phyloP scores from a whole-genome alignment of 2,797 vertebrate species.

The Gastrophryne carolinensis region DNA sequence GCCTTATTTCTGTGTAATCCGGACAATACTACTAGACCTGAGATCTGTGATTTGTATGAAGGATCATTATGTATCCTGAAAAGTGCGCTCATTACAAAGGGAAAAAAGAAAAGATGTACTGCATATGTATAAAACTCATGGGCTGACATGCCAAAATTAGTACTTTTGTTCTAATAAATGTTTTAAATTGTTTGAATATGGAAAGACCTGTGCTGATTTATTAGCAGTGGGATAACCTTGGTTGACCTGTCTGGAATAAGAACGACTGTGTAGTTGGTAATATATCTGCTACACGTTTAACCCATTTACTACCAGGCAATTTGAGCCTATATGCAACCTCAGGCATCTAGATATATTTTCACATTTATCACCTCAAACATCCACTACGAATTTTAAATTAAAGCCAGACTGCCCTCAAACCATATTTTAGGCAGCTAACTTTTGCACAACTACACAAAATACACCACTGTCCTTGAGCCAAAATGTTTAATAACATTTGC shows the following conservation, averaged over 20 bases:
- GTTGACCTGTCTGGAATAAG: neutral
- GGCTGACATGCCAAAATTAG: neutral
- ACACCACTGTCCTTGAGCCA: no score
- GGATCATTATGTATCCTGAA: neutral
- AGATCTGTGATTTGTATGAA: neutral
- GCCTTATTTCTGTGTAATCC: slow-evolving; percentile 23
- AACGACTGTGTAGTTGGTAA: neutral
- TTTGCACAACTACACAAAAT: no score
- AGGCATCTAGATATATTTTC: no score
- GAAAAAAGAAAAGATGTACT: neutral
- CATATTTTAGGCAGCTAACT: no score
- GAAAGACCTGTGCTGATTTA: neutral
- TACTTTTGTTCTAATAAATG: neutral
- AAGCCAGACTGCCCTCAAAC: no score
- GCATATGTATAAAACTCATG: neutral
- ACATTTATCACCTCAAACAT: no score
- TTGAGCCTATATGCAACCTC: no score
- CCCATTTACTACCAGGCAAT: no score
- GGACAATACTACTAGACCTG: neutral
- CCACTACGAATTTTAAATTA: no score
- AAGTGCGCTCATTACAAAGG: neutral
- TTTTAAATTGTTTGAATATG: neutral
- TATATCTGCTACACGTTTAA: no score
- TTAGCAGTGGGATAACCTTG: neutral
- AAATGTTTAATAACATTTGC: no score